Base-by-base conservation (phyloP, 2,888 invertebrate genomes). In the Zhuqinia jingwanae region DNA sequence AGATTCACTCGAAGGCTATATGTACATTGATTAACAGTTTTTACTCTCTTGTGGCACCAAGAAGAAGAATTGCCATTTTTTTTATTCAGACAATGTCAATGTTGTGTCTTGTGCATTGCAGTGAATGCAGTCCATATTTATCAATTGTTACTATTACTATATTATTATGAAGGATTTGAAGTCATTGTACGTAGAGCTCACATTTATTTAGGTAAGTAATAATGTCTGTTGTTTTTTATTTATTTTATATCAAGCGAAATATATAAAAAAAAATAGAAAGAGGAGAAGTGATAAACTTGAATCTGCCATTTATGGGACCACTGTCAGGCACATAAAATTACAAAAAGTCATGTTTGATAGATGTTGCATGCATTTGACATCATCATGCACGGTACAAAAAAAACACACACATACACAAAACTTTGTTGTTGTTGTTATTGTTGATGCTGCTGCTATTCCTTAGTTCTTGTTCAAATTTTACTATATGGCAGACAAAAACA, bases 231-330 rank as follows among this genome's bases (percentile, higher is more conserved):
- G 20, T 17, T 56, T 56, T 75, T 75, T 75, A 27, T 56, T 50
- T n/a, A n/a, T n/a, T 13, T 73, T 25, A 13, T 68, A 65, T 17
- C 27, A 27, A 30, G 50, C 27, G 20, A 73, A 20, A 50, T 11
- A 80, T 42, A 22, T 36, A 3, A 17, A 17, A 76, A 36, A 50
- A 22, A 83, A 30, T 45, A 45, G 45, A 84, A 70, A 58, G 36
- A 76, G 58, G 56, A 53, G 30, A 53, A 63, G 83, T 30, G 22
- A 63, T 68, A 77, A 86, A 86, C 86, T 81, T 86, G 86, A 81
- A 86, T 58, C 65, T 42, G 76, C 85, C 86, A 65, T 86, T 76
- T 86, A 86, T 77, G 81, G 81, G 65, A 30, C 30, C 53, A 80
- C 75, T 76, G 53, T 45, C 13, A n/a, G 30, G 20, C 79, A 70